These are phyloP conservation scores for Tetranychus cinnabarinus DNA, from an alignment of 1,140 invertebrate species.

Conservation along the genomic window DNA sequence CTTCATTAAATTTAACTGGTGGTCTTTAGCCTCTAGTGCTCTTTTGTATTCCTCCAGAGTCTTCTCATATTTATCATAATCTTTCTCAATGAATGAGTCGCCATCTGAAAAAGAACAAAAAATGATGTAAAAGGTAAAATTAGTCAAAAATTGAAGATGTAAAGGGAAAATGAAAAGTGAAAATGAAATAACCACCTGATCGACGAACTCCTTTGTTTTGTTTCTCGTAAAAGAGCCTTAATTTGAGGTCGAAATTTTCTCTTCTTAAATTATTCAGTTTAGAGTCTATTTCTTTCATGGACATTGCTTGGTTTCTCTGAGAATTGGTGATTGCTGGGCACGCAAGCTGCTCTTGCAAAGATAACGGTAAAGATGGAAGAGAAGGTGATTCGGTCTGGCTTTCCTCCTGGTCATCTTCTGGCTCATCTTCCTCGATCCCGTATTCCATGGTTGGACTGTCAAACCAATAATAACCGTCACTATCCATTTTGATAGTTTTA, in stretches of 20 bases:
- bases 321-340: not conserved
- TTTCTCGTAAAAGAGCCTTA: not conserved
- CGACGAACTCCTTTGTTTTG: not conserved
- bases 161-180: too few relatives aligned
- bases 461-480: too few relatives aligned
- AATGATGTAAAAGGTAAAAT: too few relatives aligned
- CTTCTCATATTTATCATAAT: too few relatives aligned
- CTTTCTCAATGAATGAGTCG: too few relatives aligned
- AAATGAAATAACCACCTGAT: too few relatives aligned
- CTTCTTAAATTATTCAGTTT: not conserved
- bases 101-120: too few relatives aligned
- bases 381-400: not conserved
- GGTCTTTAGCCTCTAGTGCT: not conserved
- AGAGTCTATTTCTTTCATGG: not conserved
- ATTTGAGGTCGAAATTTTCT: conserved; percentile 3
- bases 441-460: too few relatives aligned
- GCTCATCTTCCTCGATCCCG: too few relatives aligned
- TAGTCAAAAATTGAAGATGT: too few relatives aligned
- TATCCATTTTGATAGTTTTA: too few relatives aligned
- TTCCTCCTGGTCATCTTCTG: too few relatives aligned
- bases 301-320: not conserved
- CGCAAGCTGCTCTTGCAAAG: not conserved
- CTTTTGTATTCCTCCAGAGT: not conserved
- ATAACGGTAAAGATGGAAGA: not conserved
- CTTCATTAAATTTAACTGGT: not conserved